A percentile compares a stretch with the other conserved stretches of the same genome.
Evolutionary conservation across 2,888 invertebrate genomes (phyloP).

Genomic region (Scrobipalpa atriplicella): DNA sequence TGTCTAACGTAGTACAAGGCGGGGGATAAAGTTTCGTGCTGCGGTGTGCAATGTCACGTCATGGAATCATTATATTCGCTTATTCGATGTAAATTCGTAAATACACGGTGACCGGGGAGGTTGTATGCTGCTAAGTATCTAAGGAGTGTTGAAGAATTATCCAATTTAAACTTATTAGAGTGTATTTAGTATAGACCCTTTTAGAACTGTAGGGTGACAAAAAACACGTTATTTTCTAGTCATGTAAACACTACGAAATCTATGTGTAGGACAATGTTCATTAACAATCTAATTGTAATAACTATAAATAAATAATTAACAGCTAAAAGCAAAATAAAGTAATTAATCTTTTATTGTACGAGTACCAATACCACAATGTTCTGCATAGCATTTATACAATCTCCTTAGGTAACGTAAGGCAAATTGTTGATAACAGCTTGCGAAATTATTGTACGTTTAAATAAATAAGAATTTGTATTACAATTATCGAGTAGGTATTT

Average conservation of each 20-base stretch:
- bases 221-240: conserved; percentile 24
- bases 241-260: conserved; percentile 21
- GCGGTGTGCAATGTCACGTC: conserved; percentile 45
- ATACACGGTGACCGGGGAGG: conserved; percentile 62
- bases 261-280: conserved; percentile 9
- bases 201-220: not conserved
- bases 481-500: conserved; percentile 66
- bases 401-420: conserved; percentile 43
- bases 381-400: conserved; percentile 39
- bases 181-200: not conserved
- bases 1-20: conserved; percentile 35
- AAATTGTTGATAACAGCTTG: conserved; percentile 59
- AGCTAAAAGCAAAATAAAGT: conserved; percentile 2
- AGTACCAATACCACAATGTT: conserved; percentile 3
- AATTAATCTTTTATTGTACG: not conserved
- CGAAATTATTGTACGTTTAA: conserved; percentile 55
- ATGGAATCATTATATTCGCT: conserved; percentile 57
- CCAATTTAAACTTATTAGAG: not conserved
- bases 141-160: not conserved
- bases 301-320: not conserved
- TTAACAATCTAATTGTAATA: conserved; percentile 19
- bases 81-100: conserved; percentile 69
- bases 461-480: conserved; percentile 68
- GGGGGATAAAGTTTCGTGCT: conserved; percentile 34
- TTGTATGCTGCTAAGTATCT: conserved; percentile 43